Conservation (phyloP, 2,113 vertebrate species). For the Chaetura pelagica region DNA sequence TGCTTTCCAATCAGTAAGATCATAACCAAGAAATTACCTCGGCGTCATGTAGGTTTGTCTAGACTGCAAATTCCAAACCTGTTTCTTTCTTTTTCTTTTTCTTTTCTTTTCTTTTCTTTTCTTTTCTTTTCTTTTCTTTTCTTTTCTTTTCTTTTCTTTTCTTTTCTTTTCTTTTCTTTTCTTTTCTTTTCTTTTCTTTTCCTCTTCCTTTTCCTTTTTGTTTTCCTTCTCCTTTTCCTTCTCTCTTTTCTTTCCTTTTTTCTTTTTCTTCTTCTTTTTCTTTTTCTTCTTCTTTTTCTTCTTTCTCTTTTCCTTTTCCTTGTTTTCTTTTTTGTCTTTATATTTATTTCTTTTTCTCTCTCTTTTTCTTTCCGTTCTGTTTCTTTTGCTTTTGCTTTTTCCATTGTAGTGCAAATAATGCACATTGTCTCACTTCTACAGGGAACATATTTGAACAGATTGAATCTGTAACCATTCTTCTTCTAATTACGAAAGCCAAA, state of each 20-base stretch:
- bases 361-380: rapidly evolving
- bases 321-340: too few species aligned
- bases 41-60: neutral
- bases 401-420: neutral
- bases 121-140: too few species aligned
- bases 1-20: neutral
- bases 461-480: neutral
- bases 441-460: neutral
- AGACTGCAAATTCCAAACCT: neutral
- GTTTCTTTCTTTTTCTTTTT: rapidly evolving
- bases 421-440: neutral
- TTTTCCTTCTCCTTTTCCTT: too few species aligned
- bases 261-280: neutral
- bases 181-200: too few species aligned
- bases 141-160: too few species aligned
- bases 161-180: too few species aligned
- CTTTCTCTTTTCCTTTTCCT: too few species aligned
- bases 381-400: neutral
- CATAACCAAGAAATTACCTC: neutral
- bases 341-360: too few species aligned
- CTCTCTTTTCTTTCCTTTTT: rapidly evolving
- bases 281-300: too few species aligned
- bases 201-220: rapidly evolving
- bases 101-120: rapidly evolving
- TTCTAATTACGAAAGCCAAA: neutral